phyloP scores from a whole-genome alignment of 2,888 invertebrate species.

The Meghimatium bilineatum region DNA sequence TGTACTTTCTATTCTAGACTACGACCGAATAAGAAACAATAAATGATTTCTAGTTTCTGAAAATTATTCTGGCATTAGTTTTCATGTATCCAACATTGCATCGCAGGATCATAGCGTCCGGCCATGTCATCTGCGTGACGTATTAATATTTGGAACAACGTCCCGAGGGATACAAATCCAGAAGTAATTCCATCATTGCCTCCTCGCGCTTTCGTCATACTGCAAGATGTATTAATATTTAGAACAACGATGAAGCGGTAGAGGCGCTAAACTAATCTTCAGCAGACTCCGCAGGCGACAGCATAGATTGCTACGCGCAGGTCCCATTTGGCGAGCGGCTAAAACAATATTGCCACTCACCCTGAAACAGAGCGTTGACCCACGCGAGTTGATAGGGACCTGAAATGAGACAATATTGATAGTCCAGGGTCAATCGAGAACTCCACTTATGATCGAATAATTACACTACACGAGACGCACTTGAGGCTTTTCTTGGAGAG shows the following conservation, averaged over 20 bases:
- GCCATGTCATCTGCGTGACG: conserved; percentile 19
- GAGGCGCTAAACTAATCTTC: conserved; percentile 22
- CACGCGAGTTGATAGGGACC: conserved; percentile 7
- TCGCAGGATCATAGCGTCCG: not conserved
- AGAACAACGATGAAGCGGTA: not conserved
- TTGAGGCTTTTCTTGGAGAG: not conserved
- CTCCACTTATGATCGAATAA: conserved; percentile 33
- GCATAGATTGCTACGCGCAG: not conserved
- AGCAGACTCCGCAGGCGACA: not conserved
- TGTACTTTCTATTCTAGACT: too few species aligned
- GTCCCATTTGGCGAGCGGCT: conserved; percentile 22
- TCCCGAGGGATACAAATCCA: not conserved
- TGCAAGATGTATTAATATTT: conserved; percentile 7
- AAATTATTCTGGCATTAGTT: conserved; percentile 30
- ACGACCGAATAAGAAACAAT: not conserved
- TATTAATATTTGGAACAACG: conserved; percentile 28
- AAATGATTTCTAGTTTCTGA: not conserved
- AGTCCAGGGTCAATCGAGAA: conserved; percentile 17
- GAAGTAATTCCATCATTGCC: conserved; percentile 24
- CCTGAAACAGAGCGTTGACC: conserved; percentile 22
- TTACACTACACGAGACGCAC: conserved; percentile 20
- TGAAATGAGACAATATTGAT: conserved; percentile 37
- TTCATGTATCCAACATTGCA: not conserved
- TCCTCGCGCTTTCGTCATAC: not conserved
- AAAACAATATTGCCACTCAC: conserved; percentile 43